A percentile compares a stretch with the other conserved stretches of the same genome.
These are phyloP conservation scores for Philaethria dido DNA, from an alignment of 2,888 invertebrate genomes.

Conservation along the genomic window DNA sequence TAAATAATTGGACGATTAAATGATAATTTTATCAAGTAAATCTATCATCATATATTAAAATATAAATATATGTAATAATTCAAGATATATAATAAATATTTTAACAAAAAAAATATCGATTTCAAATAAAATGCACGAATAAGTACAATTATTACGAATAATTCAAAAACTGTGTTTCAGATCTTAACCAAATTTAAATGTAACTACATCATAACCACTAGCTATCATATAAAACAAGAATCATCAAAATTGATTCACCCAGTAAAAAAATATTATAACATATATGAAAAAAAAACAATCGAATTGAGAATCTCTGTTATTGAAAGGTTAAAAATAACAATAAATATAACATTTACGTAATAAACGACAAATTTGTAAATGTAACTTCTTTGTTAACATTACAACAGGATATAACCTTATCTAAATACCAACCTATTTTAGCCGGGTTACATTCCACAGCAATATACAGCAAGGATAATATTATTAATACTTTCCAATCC, in stretches of 20 bases:
- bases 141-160: too few species aligned
- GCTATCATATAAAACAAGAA: too few species aligned
- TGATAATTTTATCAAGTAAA: background rate
- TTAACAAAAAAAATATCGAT: too few species aligned
- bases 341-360: conserved; percentile 7
- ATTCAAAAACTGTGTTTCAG: too few species aligned
- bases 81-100: background rate
- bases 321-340: too few species aligned
- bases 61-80: background rate
- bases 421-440: conserved; percentile 76
- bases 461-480: conserved; percentile 53
- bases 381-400: conserved; percentile 17
- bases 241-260: too few species aligned
- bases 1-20: background rate
- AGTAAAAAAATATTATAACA: too few species aligned
- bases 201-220: too few species aligned
- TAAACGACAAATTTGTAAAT: background rate
- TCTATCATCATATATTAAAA: background rate
- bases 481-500: conserved; percentile 60
- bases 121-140: too few species aligned
- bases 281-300: too few species aligned
- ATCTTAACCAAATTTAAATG: too few species aligned
- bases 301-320: too few species aligned
- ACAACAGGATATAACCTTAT: background rate
- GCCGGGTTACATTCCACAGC: conserved; percentile 70